phyloP scores from a whole-genome alignment of 92 coral and sea anemone genomes.

The Chrysogorgia sp. region DNA sequence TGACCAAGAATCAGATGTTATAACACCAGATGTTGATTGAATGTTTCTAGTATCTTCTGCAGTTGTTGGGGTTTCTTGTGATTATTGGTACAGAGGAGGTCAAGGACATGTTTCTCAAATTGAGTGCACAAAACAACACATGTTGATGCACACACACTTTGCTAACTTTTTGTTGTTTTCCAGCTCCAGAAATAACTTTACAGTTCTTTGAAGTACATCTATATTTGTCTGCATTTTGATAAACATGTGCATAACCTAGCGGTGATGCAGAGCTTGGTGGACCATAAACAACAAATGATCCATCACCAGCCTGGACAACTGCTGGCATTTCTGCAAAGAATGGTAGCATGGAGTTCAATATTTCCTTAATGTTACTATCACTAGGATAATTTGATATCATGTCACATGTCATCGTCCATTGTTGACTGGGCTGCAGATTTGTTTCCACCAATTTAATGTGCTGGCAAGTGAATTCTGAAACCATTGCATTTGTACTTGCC shows the following conservation, averaged over 20 bases:
- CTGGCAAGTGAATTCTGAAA: conserved; percentile 11
- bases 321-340: conserved; percentile 22
- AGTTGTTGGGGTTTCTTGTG: conserved; percentile 1
- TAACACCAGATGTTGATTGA: background rate
- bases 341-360: background rate
- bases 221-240: background rate
- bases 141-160: conserved; percentile 35
- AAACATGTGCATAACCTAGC: conserved; percentile 19
- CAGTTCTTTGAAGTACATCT: conserved; percentile 3
- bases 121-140: conserved; percentile 19
- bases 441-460: conserved; percentile 17
- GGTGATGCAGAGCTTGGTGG: conserved; percentile 47
- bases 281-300: conserved; percentile 46
- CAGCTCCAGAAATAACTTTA: background rate
- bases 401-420: background rate
- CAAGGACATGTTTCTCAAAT: background rate
- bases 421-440: background rate
- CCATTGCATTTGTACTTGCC: background rate
- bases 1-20: background rate
- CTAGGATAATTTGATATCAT: conserved; percentile 46
- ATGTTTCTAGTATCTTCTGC: background rate
- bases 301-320: conserved; percentile 12
- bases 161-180: conserved; percentile 8
- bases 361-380: conserved; percentile 22
- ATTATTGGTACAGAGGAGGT: too few species aligned